phyloP scores from a whole-genome alignment of 2,797 vertebrate genomes.

The Nannoperca australis region DNA sequence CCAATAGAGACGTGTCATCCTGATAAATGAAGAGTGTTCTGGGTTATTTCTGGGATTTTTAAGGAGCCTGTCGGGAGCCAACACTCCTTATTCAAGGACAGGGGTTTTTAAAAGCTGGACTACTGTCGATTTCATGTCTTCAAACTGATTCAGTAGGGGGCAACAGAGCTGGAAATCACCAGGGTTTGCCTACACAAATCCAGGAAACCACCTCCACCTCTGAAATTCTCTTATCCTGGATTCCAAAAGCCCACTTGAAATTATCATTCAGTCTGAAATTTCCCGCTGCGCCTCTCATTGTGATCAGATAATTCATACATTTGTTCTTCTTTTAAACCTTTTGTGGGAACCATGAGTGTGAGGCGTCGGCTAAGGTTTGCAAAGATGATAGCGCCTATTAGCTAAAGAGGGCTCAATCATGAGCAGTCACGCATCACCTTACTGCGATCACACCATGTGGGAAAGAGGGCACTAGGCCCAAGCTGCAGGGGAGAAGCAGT shows the following conservation, averaged over 20 bases:
- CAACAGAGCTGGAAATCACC: slow-evolving; percentile 35
- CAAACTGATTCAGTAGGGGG: slow-evolving; percentile 17
- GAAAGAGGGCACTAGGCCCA: slow-evolving; percentile 37
- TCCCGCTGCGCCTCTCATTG: slow-evolving; percentile 57
- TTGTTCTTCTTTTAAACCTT: slow-evolving; percentile 65
- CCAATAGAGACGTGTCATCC: slow-evolving; percentile 55
- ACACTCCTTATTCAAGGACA: slow-evolving; percentile 72
- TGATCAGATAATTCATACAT: slow-evolving; percentile 71
- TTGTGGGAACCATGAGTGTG: slow-evolving; percentile 30
- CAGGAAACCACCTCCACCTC: slow-evolving; percentile 17
- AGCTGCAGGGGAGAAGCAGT: slow-evolving; percentile 19
- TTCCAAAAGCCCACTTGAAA: slow-evolving; percentile 50
- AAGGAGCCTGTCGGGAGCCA: slow-evolving; percentile 64
- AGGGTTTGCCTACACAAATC: slow-evolving; percentile 40
- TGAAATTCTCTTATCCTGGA: slow-evolving; percentile 40
- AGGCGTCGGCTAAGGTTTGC: slow-evolving; percentile 50
- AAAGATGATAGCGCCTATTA: slow-evolving; percentile 75
- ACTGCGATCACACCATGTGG: slow-evolving; percentile 50
- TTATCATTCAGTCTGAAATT: slow-evolving; percentile 58
- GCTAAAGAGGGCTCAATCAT: slow-evolving; percentile 72
- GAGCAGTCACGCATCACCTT: slow-evolving; percentile 69
- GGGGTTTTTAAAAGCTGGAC: slow-evolving; percentile 61
- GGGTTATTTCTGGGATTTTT: slow-evolving; percentile 68
- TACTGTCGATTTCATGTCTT: slow-evolving; percentile 43
- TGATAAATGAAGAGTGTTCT: slow-evolving; percentile 61